Percentiles rank a stretch among this genome's conserved stretches.
Evolutionary conservation across 53 echinoderm and acorn worm species (phyloP).

Genomic region (Holothuria leucospilota): DNA sequence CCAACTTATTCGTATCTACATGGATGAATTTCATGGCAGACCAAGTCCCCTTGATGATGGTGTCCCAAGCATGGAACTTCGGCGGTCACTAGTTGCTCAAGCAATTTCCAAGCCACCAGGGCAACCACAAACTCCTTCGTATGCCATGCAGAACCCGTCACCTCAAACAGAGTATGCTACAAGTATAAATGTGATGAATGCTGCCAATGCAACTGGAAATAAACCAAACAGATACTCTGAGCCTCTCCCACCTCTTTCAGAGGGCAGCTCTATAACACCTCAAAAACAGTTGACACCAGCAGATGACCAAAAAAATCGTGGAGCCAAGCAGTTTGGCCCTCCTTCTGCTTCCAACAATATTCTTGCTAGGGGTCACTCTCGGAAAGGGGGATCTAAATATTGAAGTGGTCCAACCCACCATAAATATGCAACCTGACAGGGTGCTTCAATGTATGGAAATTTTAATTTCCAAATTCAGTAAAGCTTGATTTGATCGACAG

Average conservation of each 20-base stretch:
- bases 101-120: constrained; percentile 7
- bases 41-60: background rate
- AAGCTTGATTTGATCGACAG: too few species aligned
- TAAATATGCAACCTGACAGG: too few species aligned
- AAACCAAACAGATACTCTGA: background rate
- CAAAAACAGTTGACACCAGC: background rate
- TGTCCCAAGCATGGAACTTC: constrained; percentile 25
- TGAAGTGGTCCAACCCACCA: background rate
- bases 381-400: constrained; percentile 25
- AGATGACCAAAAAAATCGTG: background rate
- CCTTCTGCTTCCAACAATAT: constrained; percentile 26
- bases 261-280: background rate
- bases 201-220: background rate
- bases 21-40: background rate
- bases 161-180: constrained; percentile 29
- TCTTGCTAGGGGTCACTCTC: constrained; percentile 1
- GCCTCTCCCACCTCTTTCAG: background rate
- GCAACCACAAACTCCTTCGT: background rate
- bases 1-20: constrained; percentile 9
- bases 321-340: background rate
- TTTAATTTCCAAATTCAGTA: too few species aligned
- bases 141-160: too few species aligned
- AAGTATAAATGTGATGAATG: background rate
- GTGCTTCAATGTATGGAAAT: too few species aligned
- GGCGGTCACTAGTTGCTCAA: constrained; percentile 8